Evolutionary conservation across 2,797 vertebrate species (phyloP), one percentile per base, ranked within the genome.

Genomic region (Chelon labrosus): DNA sequence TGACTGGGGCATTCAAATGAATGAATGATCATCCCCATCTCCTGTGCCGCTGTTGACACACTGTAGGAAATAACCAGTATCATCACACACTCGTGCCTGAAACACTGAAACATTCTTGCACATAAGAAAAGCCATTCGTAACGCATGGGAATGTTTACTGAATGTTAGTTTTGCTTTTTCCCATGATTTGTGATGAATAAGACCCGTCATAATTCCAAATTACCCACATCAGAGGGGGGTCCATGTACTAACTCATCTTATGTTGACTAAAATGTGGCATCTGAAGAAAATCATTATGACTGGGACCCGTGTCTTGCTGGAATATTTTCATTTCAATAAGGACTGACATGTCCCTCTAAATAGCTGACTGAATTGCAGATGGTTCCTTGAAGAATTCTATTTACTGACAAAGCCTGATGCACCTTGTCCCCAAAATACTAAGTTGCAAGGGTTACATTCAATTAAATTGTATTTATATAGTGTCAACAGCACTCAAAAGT

Each of bases 1-100:
- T 64, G 68, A 57, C 54, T 49, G 54, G 57, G 5, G 55, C 65
- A 55, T 77, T 71, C 50, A 79, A 22, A 79, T 53, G 31, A 27
- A 27, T 27, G 25, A 27, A 27, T 75, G 81, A 63, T 73, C 19
- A 74, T 77, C 35, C 69, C 0, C 63, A 51, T 57, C 42, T 72
- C 56, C 37, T 62, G 58, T 66, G 46, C n/a, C 27, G 19, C 65
- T 61, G 66, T 59, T 49, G 39, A 51, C 56, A 19, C 44, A 25
- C 59, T 69, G 31, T 25, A 49, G 41, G 49, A 58, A 31, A 35
- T 39, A 47, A 0, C 16, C 37, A 31, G n/a, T 42, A 16, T 8
- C 10, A 50, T 53, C 3, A 35, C 57, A 47, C 12, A 9, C 37
- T n/a, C 42, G 41, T 46, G 38, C 22, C 10, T 53, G 20, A 63